Percentiles rank a stretch among this genome's conserved stretches.
phyloP scores from a whole-genome alignment of 2,888 invertebrate genomes.

The Chymomyza caudatula region DNA sequence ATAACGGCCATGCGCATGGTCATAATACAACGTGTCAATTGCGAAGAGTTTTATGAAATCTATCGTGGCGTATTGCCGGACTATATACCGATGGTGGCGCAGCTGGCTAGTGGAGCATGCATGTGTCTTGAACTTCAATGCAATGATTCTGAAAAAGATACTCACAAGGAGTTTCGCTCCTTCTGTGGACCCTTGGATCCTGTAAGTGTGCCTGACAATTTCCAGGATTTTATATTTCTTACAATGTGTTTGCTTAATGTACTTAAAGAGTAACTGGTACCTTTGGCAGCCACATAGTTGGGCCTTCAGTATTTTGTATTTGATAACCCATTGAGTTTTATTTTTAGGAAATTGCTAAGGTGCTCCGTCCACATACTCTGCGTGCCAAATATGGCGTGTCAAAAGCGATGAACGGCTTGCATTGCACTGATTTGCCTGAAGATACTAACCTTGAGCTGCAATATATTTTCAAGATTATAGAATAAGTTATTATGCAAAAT shows the following conservation, averaged over 20 bases:
- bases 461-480: slow-evolving; percentile 87
- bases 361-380: slow-evolving; percentile 89
- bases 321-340: background rate
- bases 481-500: slow-evolving; percentile 35
- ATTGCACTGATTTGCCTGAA: slow-evolving; percentile 95
- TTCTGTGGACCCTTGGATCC: slow-evolving; percentile 94
- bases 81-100: slow-evolving; percentile 89
- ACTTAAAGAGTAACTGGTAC: too few relatives aligned
- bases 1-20: slow-evolving; percentile 90
- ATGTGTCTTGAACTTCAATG: slow-evolving; percentile 90
- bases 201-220: slow-evolving; percentile 79
- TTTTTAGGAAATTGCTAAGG: slow-evolving; percentile 87
- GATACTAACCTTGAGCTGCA: slow-evolving; percentile 91
- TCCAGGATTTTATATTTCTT: background rate
- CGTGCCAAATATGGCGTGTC: slow-evolving; percentile 90
- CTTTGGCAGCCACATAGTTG: too few relatives aligned
- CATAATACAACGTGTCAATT: slow-evolving; percentile 87
- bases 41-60: slow-evolving; percentile 94
- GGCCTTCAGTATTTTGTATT: background rate
- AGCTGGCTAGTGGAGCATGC: slow-evolving; percentile 90
- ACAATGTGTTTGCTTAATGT: too few relatives aligned
- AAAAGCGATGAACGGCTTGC: slow-evolving; percentile 92
- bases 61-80: slow-evolving; percentile 93
- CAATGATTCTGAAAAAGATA: slow-evolving; percentile 80
- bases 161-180: slow-evolving; percentile 87